Conservation (phyloP, 2,113 vertebrate genomes). For the Rhynchopsitta pachyrhyncha region DNA sequence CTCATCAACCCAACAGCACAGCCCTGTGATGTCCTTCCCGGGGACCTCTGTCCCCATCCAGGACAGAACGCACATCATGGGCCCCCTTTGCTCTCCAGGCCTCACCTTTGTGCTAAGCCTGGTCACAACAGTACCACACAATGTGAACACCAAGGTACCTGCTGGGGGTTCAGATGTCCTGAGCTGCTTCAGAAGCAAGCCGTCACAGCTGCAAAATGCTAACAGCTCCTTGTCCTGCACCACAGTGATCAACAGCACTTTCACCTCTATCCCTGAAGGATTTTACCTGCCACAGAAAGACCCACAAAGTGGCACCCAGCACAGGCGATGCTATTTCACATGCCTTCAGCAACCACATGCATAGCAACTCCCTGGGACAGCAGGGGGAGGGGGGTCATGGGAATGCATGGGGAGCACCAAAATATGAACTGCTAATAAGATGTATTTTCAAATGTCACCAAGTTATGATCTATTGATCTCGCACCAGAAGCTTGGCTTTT, state of each 20-base stretch:
- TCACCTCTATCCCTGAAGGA: background rate
- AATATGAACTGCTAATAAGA: constrained; percentile 60
- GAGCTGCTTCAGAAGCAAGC: background rate
- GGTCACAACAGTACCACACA: background rate
- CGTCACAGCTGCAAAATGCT: background rate
- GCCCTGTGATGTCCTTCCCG: background rate
- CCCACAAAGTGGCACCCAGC: background rate
- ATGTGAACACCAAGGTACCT: background rate
- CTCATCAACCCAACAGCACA: background rate
- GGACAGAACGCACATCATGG: background rate
- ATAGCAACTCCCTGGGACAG: background rate
- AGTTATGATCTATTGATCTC: constrained; percentile 41
- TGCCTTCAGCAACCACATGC: background rate
- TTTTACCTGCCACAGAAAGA: background rate
- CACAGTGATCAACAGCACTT: background rate
- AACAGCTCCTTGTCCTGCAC: background rate
- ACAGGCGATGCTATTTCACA: background rate
- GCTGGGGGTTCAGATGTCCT: background rate
- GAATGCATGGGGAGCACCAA: background rate
- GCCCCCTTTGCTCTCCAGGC: background rate
- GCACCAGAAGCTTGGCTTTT: background rate
- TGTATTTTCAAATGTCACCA: constrained; percentile 39
- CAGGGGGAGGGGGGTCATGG: background rate
- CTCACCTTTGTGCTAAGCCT: background rate
- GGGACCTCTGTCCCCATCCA: rapidly evolving